Conservation (phyloP, 2,797 vertebrate species). For the Dicrostonyx torquatus region DNA sequence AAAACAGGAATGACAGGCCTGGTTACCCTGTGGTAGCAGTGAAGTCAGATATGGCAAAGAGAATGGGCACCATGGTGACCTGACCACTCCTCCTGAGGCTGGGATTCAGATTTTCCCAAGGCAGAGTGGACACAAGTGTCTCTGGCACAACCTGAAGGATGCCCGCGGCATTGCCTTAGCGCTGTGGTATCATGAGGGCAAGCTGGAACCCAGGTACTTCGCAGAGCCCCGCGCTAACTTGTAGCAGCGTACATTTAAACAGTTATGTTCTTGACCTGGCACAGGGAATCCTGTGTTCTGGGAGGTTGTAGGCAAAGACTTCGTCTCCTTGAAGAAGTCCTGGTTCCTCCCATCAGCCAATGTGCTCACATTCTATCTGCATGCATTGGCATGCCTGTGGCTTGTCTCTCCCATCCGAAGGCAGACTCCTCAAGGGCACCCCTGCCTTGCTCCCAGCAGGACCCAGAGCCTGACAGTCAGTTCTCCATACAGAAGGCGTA, state of each 20-base stretch:
- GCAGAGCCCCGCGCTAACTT: neutral
- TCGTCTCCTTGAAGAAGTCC: neutral
- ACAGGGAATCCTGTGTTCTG: neutral
- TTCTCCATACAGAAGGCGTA: neutral
- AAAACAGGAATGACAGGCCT: neutral
- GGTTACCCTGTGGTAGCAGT: neutral
- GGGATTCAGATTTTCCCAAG: neutral
- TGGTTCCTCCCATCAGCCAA: neutral
- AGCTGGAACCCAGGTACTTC: neutral
- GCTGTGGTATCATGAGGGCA: conserved; percentile 3
- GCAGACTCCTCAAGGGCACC: neutral
- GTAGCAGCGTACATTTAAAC: neutral
- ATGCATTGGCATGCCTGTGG: neutral
- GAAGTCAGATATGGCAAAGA: neutral
- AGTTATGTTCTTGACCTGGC: neutral
- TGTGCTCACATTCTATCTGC: neutral
- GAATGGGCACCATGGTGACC: neutral
- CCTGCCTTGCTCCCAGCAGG: neutral
- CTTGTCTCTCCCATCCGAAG: neutral
- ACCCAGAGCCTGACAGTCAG: neutral
- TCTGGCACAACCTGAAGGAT: neutral
- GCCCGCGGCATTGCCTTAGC: neutral
- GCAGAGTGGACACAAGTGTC: neutral
- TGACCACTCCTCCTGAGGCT: neutral
- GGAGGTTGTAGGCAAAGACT: neutral